Evolutionary conservation across 1,140 invertebrate species (phyloP), one percentile per base, ranked within the genome.

Genomic region (Patella vulgata): DNA sequence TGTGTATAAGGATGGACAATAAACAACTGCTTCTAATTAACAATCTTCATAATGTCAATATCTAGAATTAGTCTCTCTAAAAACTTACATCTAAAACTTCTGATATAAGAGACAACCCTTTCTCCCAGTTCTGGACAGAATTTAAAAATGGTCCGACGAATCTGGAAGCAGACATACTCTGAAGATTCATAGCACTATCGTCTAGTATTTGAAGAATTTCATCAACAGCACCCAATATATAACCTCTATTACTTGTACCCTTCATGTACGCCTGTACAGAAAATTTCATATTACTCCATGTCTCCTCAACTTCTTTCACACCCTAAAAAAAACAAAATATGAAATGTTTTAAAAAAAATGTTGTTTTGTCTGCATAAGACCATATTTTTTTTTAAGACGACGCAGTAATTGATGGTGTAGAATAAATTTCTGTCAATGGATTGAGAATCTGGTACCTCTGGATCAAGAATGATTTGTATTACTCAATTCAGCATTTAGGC

Each of bases 161-260:
- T 80, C 91, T 90, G 19, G 94, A 96, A 0, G 91, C 91, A 14
- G 91, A 91, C 91, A 97, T 96, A 52, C 91, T 93, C 82, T 95
- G 93, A 25, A 97, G 79, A 73, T 91, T 92, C 89, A 96, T 92
- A 44, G 90, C 89, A 73, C 95, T 93, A 75, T 96, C 93, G 79
- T 97, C 94, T 0, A 96, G 79, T 12, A 90, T 87, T 79, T 91
- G 89, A 50, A 90, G 87, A 33, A 95, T 88, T 54, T 96, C 93
- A 67, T 95, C 92, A 30, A 92, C 88, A 0, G 91, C 87, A 25
- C 92, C 92, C 25, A 97, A 85, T 52, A 92, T 90, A 77, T 88
- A 92, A 2, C 91, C 89, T 28, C 88, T 81, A 67, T 90, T 86
- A 56, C 87, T 84, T n/a, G 75, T 80, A 14, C 87, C 88, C 82